Base-by-base conservation (phyloP, 2,113 vertebrate species). In the Lepus europaeus region DNA sequence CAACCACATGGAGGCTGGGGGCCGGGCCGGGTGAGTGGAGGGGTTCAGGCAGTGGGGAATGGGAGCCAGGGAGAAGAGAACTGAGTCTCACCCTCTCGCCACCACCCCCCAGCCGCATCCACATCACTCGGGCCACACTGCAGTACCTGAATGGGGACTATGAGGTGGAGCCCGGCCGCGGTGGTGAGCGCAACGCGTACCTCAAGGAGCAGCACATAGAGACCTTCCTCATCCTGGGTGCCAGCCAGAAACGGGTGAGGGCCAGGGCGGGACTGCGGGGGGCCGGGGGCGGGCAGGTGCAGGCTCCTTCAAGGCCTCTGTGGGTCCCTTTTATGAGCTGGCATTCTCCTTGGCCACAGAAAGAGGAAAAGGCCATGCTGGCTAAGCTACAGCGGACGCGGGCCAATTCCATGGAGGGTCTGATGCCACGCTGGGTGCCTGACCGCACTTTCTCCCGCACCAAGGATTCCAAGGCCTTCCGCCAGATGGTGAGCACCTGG, bases 131-230 rank as follows among this genome's bases (percentile, higher is more conserved):
- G 97, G 99, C 99, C 0, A 99, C 99, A 0, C 98, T 99, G 97
- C 99, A 99, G 98, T 99, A 99, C 98, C 98, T 99, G 82, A 99
- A 99, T 0, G 99, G 99, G 23, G 99, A 99, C 98, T 99, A 99
- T 0, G 99, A 99, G 98, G 99, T 99, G 97, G 99, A 99, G 94
- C 99, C 99, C 0, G 99, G 99, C 0, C 99, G 99, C 0, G 99
- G 99, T 0, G 99, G 99, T 0, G 99, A 99, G 97, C 99, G 99
- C 95, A 99, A 99, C 0, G 99, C 99, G 0, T 99, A 99, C 97
- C 98, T 99, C 96, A 99, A 99, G 98, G 99, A 99, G 97, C 99
- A 99, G 98, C 99, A 99, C 98, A 99, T 99, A 2, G 99, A 99
- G 98, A 99, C 99, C 90, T 99, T 99, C 98, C 98, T 99, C 95